Evolutionary conservation across 2,113 vertebrate species (phyloP), one percentile per base, ranked within the genome.

Genomic region (Phylloscopus whistleri): DNA sequence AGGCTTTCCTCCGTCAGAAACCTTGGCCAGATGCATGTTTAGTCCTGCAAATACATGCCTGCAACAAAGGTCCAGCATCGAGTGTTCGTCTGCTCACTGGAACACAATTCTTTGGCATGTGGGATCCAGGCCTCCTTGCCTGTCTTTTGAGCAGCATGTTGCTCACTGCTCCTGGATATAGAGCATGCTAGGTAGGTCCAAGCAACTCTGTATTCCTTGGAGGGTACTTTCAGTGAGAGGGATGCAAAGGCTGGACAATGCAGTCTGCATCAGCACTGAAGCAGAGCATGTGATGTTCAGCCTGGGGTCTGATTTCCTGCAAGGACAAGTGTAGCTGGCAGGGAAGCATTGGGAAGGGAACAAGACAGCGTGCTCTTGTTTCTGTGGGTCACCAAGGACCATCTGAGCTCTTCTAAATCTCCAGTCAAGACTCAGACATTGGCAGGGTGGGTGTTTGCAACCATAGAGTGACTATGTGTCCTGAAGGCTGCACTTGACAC

Each of bases 31-130:
- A 37, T 14, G 21, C 13, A 27, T 43, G 11, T 70, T 58, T 91
- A 81, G 55, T 13, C 39, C 39, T 74, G 63, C 39, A 81, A 55
- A 51, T 44, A 59, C 18, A 13, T 10, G 62, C 31, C 28, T 73
- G 39, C 15, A 75, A 12, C 33, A 46, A 87, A 75, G 39, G 48
- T 33, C 22, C 14, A n/a, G 31, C 43, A 39, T 4, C 22, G 74
- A 46, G 49, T 15, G 33, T 23, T 59, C 15, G 14, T 48, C 56
- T 59, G 13, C 49, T 69, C 0, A 0, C 35, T 58, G 46, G 67
- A 80, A 59, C 18, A 28, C 21, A 70, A 2, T 48, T 87, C 24
- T 68, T 62, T 4, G 11, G 17, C 28, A 11, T 4, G 4, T 41
- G 37, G 35, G 39, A 74, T 52, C 27, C 43, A 59, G 43, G 7